Evolutionary conservation across 2,888 invertebrate species (phyloP), one percentile per base, ranked within the genome.

Genomic region (Eurois occulta): DNA sequence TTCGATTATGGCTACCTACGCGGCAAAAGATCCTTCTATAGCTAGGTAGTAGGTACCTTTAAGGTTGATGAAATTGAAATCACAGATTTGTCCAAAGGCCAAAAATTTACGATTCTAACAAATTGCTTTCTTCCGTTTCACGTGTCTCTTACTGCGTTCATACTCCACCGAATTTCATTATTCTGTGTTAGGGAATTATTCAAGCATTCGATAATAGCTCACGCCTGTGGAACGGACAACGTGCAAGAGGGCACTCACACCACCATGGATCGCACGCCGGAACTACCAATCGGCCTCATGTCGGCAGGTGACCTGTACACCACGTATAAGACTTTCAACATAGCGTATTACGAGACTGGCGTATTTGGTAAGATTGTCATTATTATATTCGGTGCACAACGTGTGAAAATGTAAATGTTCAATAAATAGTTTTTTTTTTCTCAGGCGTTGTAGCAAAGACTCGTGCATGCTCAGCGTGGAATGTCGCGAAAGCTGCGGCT

Each of bases 281-380:
- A 93, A 75, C 83, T 90, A 0, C 95, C 95, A 0, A 90, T 95
- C 11, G 93, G 94, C 0, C 46, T 80, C 1, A 80, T 93, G 90
- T 81, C 90, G 7, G 78, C 90, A 8, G 78, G 74, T 0, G 94
- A 96, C 67, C 5, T 93, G 13, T 87, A 85, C 86, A 94, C 95
- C 0, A 80, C 87, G 0, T 94, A 89, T 70, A 92, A 80, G 52
- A 94, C 95, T 1, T 96, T 96, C 87, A 95, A 95, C 78, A 89
- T 96, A 32, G 94, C 95, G 0, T 96, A 95, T 74, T 71, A 7
- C 2, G 95, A 96, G 0, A 90, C 90, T 52, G 96, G 96, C 0
- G 72, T 95, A 8, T 95, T 96, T 87, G 96, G 96, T 96, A 71
- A 91, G 89, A 48, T 32, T 66, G 11, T 41, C 21, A 43, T 64